Evolutionary conservation across 2,113 vertebrate species (phyloP).

Genomic region (Labeo catla): DNA sequence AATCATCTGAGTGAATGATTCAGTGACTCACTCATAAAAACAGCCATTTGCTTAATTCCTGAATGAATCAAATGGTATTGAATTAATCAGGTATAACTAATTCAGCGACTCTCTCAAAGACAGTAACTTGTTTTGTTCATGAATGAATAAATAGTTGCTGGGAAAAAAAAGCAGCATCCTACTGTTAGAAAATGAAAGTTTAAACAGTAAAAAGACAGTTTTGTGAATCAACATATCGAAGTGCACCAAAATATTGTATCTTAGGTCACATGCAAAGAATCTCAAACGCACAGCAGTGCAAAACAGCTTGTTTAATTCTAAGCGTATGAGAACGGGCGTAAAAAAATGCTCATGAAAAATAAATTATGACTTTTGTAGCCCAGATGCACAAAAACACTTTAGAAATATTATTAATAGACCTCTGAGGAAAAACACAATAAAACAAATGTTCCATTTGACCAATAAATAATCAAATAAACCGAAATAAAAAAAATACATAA

Average conservation of each 20-base stretch:
- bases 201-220: background rate
- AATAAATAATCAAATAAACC: background rate
- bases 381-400: background rate
- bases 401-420: conserved; percentile 7
- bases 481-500: background rate
- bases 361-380: background rate
- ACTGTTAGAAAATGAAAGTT: background rate
- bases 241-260: background rate
- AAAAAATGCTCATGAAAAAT: conserved; percentile 1
- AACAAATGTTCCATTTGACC: conserved; percentile 20
- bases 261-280: background rate
- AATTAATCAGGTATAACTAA: background rate
- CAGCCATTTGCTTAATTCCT: background rate
- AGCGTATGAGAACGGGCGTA: background rate
- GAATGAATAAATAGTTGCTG: background rate
- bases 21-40: no score
- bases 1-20: no score
- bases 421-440: background rate
- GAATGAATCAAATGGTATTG: background rate
- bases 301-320: background rate
- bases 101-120: background rate
- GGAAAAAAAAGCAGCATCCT: background rate
- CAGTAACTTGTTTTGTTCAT: background rate
- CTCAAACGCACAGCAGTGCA: conserved; percentile 3
- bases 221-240: background rate